Conservation (phyloP, 2,797 vertebrate species). For the Tokudaia muenninki region DNA sequence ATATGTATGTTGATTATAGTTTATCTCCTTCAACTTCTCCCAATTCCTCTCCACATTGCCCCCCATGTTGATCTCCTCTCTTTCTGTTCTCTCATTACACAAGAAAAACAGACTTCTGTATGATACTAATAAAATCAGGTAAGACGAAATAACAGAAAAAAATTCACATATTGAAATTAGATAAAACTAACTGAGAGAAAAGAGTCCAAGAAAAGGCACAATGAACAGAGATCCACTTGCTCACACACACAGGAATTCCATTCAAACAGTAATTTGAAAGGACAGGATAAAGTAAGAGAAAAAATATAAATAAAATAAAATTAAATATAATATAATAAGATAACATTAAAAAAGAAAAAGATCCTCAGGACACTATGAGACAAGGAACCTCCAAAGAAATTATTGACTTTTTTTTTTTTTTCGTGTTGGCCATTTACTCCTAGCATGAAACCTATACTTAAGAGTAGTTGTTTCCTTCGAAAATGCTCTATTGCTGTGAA, state of each 20-base stretch:
- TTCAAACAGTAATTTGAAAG: not conserved
- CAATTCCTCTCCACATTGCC: rapidly evolving
- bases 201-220: not conserved
- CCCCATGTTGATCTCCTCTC: not conserved
- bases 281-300: not conserved
- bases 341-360: not conserved
- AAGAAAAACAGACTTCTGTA: not conserved
- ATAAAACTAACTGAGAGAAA: not conserved
- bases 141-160: not conserved
- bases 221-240: not conserved
- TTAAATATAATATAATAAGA: not conserved
- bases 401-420: not conserved
- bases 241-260: not conserved
- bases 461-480: not conserved
- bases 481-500: not conserved
- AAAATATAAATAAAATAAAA: not conserved
- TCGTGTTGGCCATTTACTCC: not conserved
- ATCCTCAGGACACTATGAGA: not conserved
- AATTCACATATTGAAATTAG: not conserved
- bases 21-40: too few relatives aligned
- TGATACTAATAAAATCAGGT: not conserved
- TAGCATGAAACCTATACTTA: too few relatives aligned
- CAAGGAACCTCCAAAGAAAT: not conserved
- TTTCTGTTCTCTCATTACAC: not conserved
- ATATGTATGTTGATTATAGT: not conserved